Conservation (phyloP, 2,797 vertebrate species). For the Anabas testudineus region DNA sequence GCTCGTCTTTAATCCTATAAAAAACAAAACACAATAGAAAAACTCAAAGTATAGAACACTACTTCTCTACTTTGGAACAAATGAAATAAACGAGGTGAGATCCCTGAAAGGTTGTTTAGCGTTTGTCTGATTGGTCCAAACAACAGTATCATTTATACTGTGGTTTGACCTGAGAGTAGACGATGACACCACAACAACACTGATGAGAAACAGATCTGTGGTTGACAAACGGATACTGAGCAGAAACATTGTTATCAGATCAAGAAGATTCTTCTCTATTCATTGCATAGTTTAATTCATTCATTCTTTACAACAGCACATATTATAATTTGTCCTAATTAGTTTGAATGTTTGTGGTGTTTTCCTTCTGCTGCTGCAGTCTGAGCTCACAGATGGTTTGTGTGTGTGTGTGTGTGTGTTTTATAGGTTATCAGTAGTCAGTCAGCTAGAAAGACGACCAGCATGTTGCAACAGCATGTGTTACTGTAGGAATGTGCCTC, state of each 20-base stretch:
- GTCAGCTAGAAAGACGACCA: slow-evolving; percentile 54
- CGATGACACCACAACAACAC: slow-evolving; percentile 21
- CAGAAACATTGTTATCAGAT: slow-evolving; percentile 22
- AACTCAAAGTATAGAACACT: background rate
- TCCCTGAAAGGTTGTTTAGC: slow-evolving; percentile 1
- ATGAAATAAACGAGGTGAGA: slow-evolving; percentile 2
- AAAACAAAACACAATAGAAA: slow-evolving; percentile 17
- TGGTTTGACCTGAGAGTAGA: slow-evolving; percentile 17
- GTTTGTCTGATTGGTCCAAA: background rate
- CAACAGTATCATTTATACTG: slow-evolving; percentile 18
- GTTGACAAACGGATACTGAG: slow-evolving; percentile 42
- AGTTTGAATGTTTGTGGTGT: slow-evolving; percentile 27
- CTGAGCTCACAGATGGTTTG: too few species aligned
- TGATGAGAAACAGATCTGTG: slow-evolving; percentile 44
- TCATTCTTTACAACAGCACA: background rate
- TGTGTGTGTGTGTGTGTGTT: slow-evolving; percentile 32
- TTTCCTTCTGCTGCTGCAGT: slow-evolving; percentile 28
- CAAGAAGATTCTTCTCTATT: background rate
- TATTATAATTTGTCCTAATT: slow-evolving; percentile 6
- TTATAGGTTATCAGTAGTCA: slow-evolving; percentile 68
- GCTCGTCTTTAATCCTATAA: slow-evolving; percentile 25
- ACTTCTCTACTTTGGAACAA: slow-evolving; percentile 23
- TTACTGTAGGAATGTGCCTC: slow-evolving; percentile 72
- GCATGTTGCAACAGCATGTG: slow-evolving; percentile 71
- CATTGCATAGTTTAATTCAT: slow-evolving; percentile 5